Percentiles rank a stretch among this genome's conserved stretches.
phyloP scores from a whole-genome alignment of 2,113 vertebrate species.

The Cyphomyrus plagiostoma region DNA sequence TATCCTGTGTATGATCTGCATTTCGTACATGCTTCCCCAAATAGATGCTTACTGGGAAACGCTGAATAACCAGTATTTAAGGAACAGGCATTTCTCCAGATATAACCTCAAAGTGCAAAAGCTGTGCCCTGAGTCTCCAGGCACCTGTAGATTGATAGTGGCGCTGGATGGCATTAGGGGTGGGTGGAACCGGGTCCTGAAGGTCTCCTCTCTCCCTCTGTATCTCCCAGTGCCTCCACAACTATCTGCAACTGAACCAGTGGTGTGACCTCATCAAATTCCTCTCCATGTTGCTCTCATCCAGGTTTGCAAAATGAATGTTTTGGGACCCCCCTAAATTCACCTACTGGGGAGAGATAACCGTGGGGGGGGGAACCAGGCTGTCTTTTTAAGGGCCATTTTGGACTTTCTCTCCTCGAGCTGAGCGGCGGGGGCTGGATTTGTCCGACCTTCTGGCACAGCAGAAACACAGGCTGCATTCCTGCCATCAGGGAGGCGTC shows the following conservation, averaged over 20 bases:
- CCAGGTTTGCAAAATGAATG: conserved; percentile 45
- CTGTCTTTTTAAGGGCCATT: conserved; percentile 29
- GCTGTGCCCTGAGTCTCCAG: not conserved
- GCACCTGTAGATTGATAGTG: not conserved
- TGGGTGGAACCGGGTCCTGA: not conserved
- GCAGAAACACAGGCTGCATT: conserved; percentile 54
- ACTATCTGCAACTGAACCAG: conserved; percentile 47
- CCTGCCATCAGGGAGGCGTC: conserved; percentile 49
- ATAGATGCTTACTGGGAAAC: not conserved
- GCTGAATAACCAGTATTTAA: not conserved
- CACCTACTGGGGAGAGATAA: conserved; percentile 25
- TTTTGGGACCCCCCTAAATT: conserved; percentile 25
- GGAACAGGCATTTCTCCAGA: not conserved
- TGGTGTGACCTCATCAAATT: conserved; percentile 44
- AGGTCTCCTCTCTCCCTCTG: conserved; percentile 26
- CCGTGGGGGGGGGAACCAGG: not conserved
- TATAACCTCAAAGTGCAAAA: not conserved
- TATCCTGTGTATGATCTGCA: not conserved
- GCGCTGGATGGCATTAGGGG: not conserved
- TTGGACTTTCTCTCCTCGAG: not conserved
- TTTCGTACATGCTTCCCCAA: not conserved
- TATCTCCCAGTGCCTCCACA: conserved; percentile 31
- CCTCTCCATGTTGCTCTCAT: conserved; percentile 46
- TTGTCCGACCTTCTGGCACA: conserved; percentile 58
- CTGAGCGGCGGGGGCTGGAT: conserved; percentile 50